phyloP scores from a whole-genome alignment of 1,140 invertebrate genomes.

The Drosophila equinoxialis region DNA sequence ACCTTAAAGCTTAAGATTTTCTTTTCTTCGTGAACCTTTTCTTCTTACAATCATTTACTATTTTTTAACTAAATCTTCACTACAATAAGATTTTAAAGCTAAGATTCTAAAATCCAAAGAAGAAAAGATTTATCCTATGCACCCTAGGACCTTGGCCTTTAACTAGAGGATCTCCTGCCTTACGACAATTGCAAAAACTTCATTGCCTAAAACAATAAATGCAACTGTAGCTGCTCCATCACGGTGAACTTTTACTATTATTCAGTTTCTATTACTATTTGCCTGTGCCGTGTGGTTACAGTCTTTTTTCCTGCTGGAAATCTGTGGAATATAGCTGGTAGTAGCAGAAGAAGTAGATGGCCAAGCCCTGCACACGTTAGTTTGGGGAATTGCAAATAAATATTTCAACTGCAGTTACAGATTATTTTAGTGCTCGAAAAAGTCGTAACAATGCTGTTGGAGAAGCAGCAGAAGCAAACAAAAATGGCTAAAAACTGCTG shows the following conservation, averaged over 20 bases:
- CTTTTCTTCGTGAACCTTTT: too few relatives aligned
- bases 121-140: neutral
- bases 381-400: slow-evolving; percentile 82
- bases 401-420: slow-evolving; percentile 82
- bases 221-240: slow-evolving; percentile 42
- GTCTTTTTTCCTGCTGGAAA: slow-evolving; percentile 30
- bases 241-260: slow-evolving; percentile 47
- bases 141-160: neutral
- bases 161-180: neutral
- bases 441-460: slow-evolving; percentile 55
- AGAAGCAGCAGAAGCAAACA: slow-evolving; percentile 40
- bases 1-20: too few relatives aligned
- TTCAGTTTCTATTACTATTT: neutral
- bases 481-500: slow-evolving; percentile 43
- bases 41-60: too few relatives aligned
- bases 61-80: too few relatives aligned
- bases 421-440: slow-evolving; percentile 72
- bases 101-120: too few relatives aligned
- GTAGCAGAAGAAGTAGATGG: neutral
- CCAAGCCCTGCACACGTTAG: slow-evolving; percentile 52
- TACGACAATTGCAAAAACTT: slow-evolving; percentile 35
- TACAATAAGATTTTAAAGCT: too few relatives aligned
- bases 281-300: slow-evolving; percentile 21
- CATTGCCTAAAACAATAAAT: slow-evolving; percentile 54
- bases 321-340: neutral